A percentile compares a stretch with the other conserved stretches of the same genome.
Evolutionary conservation across 1,140 invertebrate species (phyloP).

Genomic region (Asbolus verrucosus): DNA sequence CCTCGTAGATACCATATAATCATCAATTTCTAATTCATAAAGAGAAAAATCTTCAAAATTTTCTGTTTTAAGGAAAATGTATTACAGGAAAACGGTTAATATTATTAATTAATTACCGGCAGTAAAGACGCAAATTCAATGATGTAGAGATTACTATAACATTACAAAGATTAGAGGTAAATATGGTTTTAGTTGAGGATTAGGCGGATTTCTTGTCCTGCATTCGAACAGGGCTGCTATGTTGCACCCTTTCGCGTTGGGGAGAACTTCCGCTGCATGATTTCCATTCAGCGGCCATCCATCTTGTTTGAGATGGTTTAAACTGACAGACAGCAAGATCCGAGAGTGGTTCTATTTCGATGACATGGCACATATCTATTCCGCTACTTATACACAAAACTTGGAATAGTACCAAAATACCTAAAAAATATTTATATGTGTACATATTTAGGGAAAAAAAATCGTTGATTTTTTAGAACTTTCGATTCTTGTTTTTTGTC

Average conservation of each 20-base stretch:
- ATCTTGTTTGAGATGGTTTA: constrained; percentile 66
- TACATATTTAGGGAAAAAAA: too few species aligned
- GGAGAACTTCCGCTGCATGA: constrained; percentile 63
- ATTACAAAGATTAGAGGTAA: constrained; percentile 38
- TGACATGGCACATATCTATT: constrained; percentile 62
- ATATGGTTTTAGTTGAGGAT: constrained; percentile 40
- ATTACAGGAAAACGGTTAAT: too few species aligned
- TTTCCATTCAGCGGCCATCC: constrained; percentile 65
- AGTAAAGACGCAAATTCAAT: too few species aligned
- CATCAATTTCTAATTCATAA: too few species aligned
- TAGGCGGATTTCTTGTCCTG: constrained; percentile 39
- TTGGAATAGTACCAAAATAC: constrained; percentile 19
- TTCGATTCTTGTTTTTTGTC: not conserved
- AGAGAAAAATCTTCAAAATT: too few species aligned
- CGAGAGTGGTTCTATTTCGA: constrained; percentile 63
- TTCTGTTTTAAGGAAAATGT: too few species aligned
- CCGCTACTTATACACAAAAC: constrained; percentile 45
- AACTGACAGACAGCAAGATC: constrained; percentile 65
- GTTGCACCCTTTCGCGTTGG: constrained; percentile 61
- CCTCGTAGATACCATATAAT: too few species aligned
- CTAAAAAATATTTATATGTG: not conserved
- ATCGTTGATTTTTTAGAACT: too few species aligned
- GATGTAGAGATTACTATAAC: not conserved
- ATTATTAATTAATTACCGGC: too few species aligned
- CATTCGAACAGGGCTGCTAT: constrained; percentile 33